Conservation (phyloP, 2,113 vertebrate species). For the Miniopterus natalensis region DNA sequence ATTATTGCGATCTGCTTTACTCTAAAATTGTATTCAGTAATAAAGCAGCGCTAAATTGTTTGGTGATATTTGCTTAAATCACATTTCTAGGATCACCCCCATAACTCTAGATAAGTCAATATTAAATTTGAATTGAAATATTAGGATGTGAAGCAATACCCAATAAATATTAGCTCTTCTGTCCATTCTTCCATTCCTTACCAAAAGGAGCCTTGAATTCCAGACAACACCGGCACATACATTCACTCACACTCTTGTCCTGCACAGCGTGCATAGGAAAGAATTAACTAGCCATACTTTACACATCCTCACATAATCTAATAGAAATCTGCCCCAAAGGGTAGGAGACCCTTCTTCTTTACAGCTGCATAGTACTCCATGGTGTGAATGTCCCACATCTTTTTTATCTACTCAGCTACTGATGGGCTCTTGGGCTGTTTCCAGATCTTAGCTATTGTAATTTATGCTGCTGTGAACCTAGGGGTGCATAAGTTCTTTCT, state of each 20-base stretch:
- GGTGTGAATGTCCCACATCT: no score
- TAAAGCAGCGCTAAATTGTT: conserved; percentile 54
- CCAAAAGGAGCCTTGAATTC: background rate
- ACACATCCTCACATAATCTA: background rate
- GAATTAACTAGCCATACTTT: background rate
- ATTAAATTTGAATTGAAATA: conserved; percentile 62
- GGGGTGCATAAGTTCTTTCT: no score
- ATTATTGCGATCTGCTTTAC: background rate
- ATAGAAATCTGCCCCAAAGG: background rate
- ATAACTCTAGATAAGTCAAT: background rate
- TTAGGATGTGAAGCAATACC: background rate
- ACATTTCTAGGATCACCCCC: background rate
- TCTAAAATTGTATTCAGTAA: conserved; percentile 56
- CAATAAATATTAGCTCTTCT: background rate
- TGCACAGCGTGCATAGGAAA: background rate
- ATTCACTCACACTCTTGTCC: background rate
- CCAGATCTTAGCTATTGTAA: no score
- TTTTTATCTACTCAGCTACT: no score
- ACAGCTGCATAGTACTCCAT: no score
- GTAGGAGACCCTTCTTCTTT: no score
- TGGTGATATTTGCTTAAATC: conserved; percentile 4
- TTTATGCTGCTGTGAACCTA: no score
- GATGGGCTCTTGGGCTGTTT: no score
- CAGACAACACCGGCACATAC: background rate
- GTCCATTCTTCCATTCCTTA: background rate